Percentiles rank a stretch among this genome's conserved stretches.
phyloP scores from a whole-genome alignment of 1,140 invertebrate genomes.

The Drosophila ananassae region DNA sequence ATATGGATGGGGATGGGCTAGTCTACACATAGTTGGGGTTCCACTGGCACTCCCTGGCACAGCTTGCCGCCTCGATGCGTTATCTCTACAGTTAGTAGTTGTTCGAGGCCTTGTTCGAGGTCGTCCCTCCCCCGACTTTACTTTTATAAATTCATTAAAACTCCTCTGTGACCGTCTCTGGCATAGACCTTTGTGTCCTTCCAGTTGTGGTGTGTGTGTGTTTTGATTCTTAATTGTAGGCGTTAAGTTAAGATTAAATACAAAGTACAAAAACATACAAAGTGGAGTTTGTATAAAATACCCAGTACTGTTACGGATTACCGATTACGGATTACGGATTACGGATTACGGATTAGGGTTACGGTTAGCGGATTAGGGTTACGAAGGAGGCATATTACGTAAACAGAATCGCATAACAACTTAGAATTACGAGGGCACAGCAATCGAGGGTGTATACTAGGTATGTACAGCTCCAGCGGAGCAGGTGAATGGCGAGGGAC shows the following conservation, averaged over 20 bases:
- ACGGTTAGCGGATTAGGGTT: neutral
- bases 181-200: neutral
- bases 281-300: slow-evolving; percentile 8
- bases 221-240: slow-evolving; percentile 27
- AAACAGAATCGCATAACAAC: slow-evolving; percentile 71
- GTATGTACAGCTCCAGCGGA: slow-evolving; percentile 74
- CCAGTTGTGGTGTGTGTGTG: neutral
- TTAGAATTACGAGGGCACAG: slow-evolving; percentile 69
- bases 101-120: no score
- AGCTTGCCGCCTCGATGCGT: slow-evolving; percentile 17
- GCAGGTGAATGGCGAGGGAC: slow-evolving; percentile 66
- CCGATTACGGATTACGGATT: slow-evolving; percentile 15
- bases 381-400: slow-evolving; percentile 33
- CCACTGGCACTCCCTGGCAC: slow-evolving; percentile 16
- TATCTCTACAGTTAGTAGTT: slow-evolving; percentile 9
- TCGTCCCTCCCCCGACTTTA: neutral
- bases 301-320: slow-evolving; percentile 12
- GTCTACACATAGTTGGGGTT: slow-evolving; percentile 46
- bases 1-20: slow-evolving; percentile 16
- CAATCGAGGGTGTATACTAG: slow-evolving; percentile 70
- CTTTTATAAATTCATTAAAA: slow-evolving; percentile 63
- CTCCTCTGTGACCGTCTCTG: slow-evolving; percentile 43
- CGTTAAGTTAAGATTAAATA: slow-evolving; percentile 42
- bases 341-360: slow-evolving; percentile 24
- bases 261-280: slow-evolving; percentile 25